Evolutionary conservation across 2,888 invertebrate genomes (phyloP).

Genomic region (Oligia strigilis): DNA sequence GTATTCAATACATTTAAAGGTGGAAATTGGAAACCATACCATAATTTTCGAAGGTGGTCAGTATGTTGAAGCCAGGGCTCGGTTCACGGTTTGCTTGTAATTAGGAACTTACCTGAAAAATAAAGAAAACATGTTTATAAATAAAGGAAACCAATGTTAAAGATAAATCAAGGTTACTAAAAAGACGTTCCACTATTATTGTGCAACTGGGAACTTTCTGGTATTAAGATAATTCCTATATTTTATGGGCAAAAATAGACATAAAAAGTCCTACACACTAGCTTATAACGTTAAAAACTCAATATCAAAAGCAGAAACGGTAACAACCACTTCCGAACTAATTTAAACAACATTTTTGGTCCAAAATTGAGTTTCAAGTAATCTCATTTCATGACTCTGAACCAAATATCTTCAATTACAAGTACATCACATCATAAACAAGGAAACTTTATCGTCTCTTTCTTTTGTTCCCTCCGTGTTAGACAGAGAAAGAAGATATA

Average conservation of each 20-base stretch:
- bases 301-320: not conserved
- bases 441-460: slow-evolving; percentile 42
- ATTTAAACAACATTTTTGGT: slow-evolving; percentile 25
- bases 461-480: slow-evolving; percentile 20
- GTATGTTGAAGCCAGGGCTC: not conserved
- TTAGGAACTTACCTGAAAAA: slow-evolving; percentile 53
- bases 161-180: not conserved
- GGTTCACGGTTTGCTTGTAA: not conserved
- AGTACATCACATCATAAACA: slow-evolving; percentile 56
- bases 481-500: slow-evolving; percentile 24
- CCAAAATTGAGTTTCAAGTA: slow-evolving; percentile 54
- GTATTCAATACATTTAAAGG: not conserved
- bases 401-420: slow-evolving; percentile 58
- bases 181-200: not conserved
- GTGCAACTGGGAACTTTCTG: not conserved
- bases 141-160: not conserved
- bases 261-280: not conserved
- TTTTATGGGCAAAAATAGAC: not conserved
- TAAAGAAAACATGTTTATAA: not conserved
- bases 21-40: not conserved
- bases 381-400: slow-evolving; percentile 57
- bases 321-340: slow-evolving; percentile 2
- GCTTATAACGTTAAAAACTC: slow-evolving; percentile 2
- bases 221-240: not conserved
- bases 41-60: not conserved